Evolutionary conservation across 2,888 invertebrate species (phyloP).

Genomic region (Agrochola circellaris): DNA sequence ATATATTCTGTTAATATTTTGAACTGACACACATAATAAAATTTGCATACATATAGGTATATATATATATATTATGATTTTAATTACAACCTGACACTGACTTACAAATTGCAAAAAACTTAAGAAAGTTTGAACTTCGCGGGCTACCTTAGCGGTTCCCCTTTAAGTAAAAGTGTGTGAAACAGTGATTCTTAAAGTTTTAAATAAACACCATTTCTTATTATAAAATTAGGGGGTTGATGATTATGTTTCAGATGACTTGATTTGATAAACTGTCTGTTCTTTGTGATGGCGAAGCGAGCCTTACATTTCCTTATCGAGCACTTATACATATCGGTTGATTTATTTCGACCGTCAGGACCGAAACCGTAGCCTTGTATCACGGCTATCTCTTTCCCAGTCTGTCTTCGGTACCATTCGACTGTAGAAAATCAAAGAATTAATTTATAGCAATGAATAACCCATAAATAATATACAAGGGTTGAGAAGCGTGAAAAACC

Average conservation of each 20-base stretch:
- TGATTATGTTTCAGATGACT: constrained; percentile 27
- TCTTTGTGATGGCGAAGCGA: constrained; percentile 34
- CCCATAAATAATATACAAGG: not conserved
- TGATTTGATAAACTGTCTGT: constrained; percentile 17
- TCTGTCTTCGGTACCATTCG: constrained; percentile 52
- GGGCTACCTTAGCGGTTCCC: no score
- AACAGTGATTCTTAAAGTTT: constrained; percentile 32
- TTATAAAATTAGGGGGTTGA: constrained; percentile 2
- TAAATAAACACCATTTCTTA: constrained; percentile 35
- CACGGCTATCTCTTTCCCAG: constrained; percentile 69
- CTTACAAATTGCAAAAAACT: no score
- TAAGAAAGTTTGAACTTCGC: no score
- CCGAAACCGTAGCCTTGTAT: constrained; percentile 72
- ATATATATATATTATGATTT: no score
- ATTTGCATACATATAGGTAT: not conserved
- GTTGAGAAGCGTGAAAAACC: not conserved
- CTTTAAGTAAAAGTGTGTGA: no score
- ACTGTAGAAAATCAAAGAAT: constrained; percentile 37
- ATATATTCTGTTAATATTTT: not conserved
- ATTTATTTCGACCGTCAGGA: constrained; percentile 19
- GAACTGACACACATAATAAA: not conserved
- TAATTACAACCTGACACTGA: no score
- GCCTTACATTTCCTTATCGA: constrained; percentile 27
- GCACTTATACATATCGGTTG: constrained; percentile 35
- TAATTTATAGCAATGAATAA: not conserved